A percentile compares a stretch with the other conserved stretches of the same genome.
Evolutionary conservation across 2,888 invertebrate species (phyloP).

Genomic region (Dorcus hopei): DNA sequence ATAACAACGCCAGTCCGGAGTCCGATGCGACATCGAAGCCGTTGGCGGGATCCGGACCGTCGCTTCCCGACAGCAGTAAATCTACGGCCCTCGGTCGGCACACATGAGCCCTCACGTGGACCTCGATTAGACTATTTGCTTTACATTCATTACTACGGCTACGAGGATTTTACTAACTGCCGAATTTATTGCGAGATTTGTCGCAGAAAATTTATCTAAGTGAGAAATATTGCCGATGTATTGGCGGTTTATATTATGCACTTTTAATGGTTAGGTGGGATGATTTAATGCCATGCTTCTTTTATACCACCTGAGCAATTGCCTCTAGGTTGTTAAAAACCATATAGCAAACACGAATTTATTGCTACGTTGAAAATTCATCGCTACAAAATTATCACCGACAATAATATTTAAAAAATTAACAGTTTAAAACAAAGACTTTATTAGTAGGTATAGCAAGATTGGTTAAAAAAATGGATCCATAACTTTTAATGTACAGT

Average conservation of each 20-base stretch:
- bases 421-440: too few species aligned
- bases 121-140: conserved; percentile 50
- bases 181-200: conserved; percentile 49
- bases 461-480: too few species aligned
- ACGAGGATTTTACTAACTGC: conserved; percentile 50
- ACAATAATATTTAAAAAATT: too few species aligned
- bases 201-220: conserved; percentile 43
- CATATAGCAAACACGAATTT: too few species aligned
- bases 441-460: too few species aligned
- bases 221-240: conserved; percentile 44
- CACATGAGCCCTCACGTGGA: conserved; percentile 46
- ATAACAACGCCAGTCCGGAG: conserved; percentile 32
- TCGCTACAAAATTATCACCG: too few species aligned
- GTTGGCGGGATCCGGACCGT: conserved; percentile 32
- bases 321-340: not conserved
- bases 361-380: too few species aligned
- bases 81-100: conserved; percentile 36
- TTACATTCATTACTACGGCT: conserved; percentile 46
- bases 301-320: conserved; percentile 4
- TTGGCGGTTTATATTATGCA: conserved; percentile 34
- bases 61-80: conserved; percentile 34
- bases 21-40: conserved; percentile 28
- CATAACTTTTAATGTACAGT: too few species aligned
- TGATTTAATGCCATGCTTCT: conserved; percentile 35
- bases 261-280: conserved; percentile 24